Conservation (phyloP, 2,797 vertebrate species). For the Enteromius viviparus region DNA sequence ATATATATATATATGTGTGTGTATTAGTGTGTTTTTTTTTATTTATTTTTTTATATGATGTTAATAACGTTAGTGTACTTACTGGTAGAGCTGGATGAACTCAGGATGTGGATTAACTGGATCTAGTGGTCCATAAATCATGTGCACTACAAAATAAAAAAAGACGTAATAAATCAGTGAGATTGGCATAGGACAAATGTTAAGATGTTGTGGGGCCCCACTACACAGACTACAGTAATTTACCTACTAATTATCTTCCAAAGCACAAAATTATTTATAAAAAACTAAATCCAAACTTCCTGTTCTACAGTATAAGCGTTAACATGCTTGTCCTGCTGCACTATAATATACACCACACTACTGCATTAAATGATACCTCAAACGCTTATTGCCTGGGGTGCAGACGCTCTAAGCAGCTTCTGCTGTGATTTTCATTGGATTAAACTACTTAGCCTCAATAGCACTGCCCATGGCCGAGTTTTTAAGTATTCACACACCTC, state of each 20-base stretch:
- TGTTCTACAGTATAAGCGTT: neutral
- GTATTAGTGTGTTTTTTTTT: too few species aligned
- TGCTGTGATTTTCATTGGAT: conserved; percentile 39
- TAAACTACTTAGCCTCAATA: conserved; percentile 41
- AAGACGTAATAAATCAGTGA: neutral
- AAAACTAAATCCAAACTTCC: neutral
- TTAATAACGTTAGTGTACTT: conserved; percentile 66
- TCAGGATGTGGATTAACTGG: conserved; percentile 92
- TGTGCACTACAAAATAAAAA: conserved; percentile 82
- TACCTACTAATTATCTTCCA: neutral
- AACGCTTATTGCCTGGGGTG: neutral
- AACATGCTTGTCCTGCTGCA: neutral
- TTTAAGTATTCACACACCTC: neutral
- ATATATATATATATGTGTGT: too few species aligned
- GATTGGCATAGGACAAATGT: neutral
- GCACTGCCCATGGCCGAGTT: neutral
- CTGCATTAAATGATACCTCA: neutral
- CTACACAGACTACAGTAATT: neutral
- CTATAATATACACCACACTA: neutral
- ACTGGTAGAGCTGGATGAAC: conserved; percentile 93
- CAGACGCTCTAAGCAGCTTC: conserved; percentile 42
- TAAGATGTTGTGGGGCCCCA: neutral
- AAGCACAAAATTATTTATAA: neutral
- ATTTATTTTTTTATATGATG: too few species aligned
- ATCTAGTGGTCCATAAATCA: conserved; percentile 95